Conservation (phyloP, 2,888 invertebrate species). For the Seira ritae region DNA sequence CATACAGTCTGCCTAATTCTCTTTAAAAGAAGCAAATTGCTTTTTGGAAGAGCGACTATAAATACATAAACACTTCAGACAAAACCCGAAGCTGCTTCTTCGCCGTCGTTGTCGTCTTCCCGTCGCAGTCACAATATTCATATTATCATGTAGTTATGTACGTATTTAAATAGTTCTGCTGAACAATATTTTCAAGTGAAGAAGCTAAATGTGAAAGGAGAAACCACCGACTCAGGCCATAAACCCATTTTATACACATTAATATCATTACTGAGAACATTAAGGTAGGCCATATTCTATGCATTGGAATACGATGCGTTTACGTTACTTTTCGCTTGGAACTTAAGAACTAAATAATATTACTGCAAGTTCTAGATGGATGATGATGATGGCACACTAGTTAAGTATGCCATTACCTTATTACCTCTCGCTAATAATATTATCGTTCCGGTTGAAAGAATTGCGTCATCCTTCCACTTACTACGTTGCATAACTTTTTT, state of each 20-base stretch:
- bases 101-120: neutral
- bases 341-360: no score
- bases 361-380: no score
- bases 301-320: no score
- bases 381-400: no score
- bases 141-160: conserved; percentile 2
- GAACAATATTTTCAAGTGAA: neutral
- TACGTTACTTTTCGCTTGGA: no score
- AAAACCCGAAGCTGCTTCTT: no score
- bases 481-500: neutral
- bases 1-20: conserved; percentile 41
- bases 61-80: neutral
- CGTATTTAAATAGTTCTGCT: conserved; percentile 14
- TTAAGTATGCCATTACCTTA: no score
- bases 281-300: conserved; percentile 13
- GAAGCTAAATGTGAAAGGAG: no score
- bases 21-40: no score
- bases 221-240: no score
- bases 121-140: neutral
- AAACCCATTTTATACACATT: no score
- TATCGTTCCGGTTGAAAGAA: conserved; percentile 43
- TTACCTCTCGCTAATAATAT: neutral
- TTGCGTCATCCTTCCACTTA: conserved; percentile 40
- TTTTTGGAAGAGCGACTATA: neutral
- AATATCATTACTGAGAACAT: conserved; percentile 20